A percentile compares a stretch with the other conserved stretches of the same genome.
phyloP scores from a whole-genome alignment of 2,113 vertebrate genomes.

The Apodemus sylvaticus region DNA sequence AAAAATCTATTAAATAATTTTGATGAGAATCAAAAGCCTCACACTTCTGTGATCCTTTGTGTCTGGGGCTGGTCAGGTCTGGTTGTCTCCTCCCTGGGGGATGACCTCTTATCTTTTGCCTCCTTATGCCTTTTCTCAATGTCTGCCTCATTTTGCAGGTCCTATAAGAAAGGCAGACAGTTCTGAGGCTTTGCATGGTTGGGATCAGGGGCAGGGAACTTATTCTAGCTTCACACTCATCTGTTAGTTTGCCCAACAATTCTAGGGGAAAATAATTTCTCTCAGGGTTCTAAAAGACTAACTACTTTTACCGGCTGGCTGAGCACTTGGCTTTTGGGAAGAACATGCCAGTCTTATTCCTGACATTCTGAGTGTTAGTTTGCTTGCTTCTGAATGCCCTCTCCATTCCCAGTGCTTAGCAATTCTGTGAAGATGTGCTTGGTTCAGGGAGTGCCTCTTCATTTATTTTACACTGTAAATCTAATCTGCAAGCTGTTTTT shows the following conservation, averaged over 20 bases:
- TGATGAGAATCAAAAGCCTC: not conserved
- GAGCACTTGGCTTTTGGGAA: not conserved
- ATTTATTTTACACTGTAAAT: not conserved
- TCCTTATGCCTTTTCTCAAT: not conserved
- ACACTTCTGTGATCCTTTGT: not conserved
- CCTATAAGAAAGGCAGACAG: not conserved
- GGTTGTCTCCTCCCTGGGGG: not conserved
- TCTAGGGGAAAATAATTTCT: not conserved
- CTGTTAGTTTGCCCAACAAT: not conserved
- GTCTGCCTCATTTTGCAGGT: not conserved
- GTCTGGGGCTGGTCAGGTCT: not conserved
- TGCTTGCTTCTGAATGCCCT: not conserved
- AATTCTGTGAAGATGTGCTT: slow-evolving; percentile 24
- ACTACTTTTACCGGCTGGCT: not conserved
- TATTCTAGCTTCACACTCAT: not conserved
- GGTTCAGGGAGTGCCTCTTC: not conserved
- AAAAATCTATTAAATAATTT: not conserved
- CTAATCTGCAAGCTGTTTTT: not conserved
- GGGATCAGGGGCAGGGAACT: not conserved
- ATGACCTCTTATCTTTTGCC: not conserved
- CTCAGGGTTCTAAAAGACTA: slow-evolving; percentile 13
- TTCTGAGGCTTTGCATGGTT: not conserved
- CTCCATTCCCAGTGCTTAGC: not conserved
- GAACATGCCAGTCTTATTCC: not conserved
- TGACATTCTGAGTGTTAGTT: not conserved